These are phyloP conservation scores for Tortricodes alternella DNA, from an alignment of 2,888 invertebrate species.

Conservation along the genomic window DNA sequence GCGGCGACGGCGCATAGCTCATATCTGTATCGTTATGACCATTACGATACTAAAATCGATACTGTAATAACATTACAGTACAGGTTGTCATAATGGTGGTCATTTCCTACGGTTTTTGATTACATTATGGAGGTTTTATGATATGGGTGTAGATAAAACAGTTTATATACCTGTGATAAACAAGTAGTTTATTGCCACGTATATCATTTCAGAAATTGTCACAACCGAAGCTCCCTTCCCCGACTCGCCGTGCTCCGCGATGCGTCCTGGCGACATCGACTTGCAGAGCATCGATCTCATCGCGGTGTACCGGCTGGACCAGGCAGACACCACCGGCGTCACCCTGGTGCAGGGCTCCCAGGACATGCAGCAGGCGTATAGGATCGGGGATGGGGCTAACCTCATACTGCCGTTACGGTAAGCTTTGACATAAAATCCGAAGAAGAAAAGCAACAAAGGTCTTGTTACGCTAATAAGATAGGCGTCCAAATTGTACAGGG, in stretches of 20 bases:
- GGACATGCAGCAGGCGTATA: slow-evolving; percentile 90
- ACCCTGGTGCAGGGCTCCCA: slow-evolving; percentile 89
- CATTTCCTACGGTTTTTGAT: too few relatives aligned
- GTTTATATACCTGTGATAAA: too few relatives aligned
- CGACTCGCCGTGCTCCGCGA: slow-evolving; percentile 54
- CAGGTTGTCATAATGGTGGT: too few relatives aligned
- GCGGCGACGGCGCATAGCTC: too few relatives aligned
- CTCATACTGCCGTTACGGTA: slow-evolving; percentile 88
- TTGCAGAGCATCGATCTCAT: slow-evolving; percentile 92
- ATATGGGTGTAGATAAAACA: too few relatives aligned
- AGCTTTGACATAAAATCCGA: slow-evolving; percentile 35
- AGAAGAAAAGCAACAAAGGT: too few relatives aligned
- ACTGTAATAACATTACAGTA: too few relatives aligned
- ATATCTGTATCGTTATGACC: too few relatives aligned
- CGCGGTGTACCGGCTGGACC: slow-evolving; percentile 88
- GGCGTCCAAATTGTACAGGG: neutral
- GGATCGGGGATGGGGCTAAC: slow-evolving; percentile 88
- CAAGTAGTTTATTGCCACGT: too few relatives aligned
- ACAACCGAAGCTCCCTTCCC: slow-evolving; percentile 48
- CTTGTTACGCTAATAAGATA: too few relatives aligned
- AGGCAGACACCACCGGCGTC: slow-evolving; percentile 85
- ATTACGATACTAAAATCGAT: too few relatives aligned
- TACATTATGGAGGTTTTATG: too few relatives aligned
- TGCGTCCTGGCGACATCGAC: slow-evolving; percentile 88
- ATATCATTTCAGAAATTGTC: slow-evolving; percentile 44